A percentile compares a stretch with the other conserved stretches of the same genome.
phyloP scores from a whole-genome alignment of 2,888 invertebrate genomes.

The Drosophila picticornis region DNA sequence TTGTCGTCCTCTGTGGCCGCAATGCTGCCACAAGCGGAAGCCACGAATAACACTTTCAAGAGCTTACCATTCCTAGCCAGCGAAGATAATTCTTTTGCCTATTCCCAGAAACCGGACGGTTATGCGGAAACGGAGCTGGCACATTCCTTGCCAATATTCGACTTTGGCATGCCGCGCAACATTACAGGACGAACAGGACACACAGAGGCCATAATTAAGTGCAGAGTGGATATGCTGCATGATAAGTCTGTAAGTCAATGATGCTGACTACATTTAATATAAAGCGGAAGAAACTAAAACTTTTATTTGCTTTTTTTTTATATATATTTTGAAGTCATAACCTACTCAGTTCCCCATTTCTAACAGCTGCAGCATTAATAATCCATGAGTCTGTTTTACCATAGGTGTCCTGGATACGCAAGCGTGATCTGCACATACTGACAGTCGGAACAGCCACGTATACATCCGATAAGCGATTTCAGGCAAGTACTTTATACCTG shows the following conservation, averaged over 20 bases:
- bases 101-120: slow-evolving; percentile 31
- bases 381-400: slow-evolving; percentile 18
- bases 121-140: slow-evolving; percentile 50
- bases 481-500: slow-evolving; percentile 83
- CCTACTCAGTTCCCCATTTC: background rate
- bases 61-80: slow-evolving; percentile 77
- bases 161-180: slow-evolving; percentile 93
- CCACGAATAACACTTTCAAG: slow-evolving; percentile 79
- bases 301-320: background rate
- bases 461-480: slow-evolving; percentile 83
- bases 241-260: slow-evolving; percentile 91
- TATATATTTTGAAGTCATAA: background rate
- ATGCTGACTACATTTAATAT: background rate
- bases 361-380: background rate
- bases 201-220: slow-evolving; percentile 92
- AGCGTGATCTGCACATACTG: slow-evolving; percentile 83
- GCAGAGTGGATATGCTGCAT: slow-evolving; percentile 93
- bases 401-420: slow-evolving; percentile 84
- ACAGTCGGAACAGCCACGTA: slow-evolving; percentile 83
- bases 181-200: slow-evolving; percentile 94
- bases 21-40: slow-evolving; percentile 59
- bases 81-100: slow-evolving; percentile 45
- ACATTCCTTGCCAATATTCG: slow-evolving; percentile 88
- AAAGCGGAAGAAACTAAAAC: background rate
- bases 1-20: slow-evolving; percentile 42